phyloP scores from a whole-genome alignment of 2,113 vertebrate genomes.

The Pterophyllum scalare region DNA sequence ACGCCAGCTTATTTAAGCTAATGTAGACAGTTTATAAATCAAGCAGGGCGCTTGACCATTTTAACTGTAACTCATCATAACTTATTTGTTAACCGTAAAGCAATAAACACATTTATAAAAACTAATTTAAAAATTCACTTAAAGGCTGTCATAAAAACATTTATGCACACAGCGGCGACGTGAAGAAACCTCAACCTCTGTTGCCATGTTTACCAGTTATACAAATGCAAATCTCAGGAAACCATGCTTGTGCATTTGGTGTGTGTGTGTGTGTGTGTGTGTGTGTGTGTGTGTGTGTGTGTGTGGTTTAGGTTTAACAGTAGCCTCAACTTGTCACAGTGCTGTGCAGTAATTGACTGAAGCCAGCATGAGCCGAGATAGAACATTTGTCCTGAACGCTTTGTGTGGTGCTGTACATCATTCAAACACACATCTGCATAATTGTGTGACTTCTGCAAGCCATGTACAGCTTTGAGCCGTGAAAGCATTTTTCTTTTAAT shows the following conservation, averaged over 20 bases:
- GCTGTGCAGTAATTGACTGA: not conserved
- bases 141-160: not conserved
- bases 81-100: not conserved
- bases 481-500: not conserved
- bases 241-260: not conserved
- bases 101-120: not conserved
- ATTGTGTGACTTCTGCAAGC: conserved; percentile 3
- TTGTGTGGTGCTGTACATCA: not conserved
- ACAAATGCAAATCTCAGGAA: not conserved
- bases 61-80: not conserved
- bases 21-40: not conserved
- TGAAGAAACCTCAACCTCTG: not conserved
- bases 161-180: not conserved
- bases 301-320: not conserved
- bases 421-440: not conserved
- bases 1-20: not conserved
- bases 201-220: not conserved
- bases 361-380: not conserved
- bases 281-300: not conserved
- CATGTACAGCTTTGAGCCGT: not conserved
- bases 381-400: conserved; percentile 19
- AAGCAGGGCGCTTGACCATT: not conserved
- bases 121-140: not conserved
- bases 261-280: not conserved
- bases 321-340: not conserved